Conservation (phyloP, 2,888 invertebrate genomes). For the Philaethria dido region DNA sequence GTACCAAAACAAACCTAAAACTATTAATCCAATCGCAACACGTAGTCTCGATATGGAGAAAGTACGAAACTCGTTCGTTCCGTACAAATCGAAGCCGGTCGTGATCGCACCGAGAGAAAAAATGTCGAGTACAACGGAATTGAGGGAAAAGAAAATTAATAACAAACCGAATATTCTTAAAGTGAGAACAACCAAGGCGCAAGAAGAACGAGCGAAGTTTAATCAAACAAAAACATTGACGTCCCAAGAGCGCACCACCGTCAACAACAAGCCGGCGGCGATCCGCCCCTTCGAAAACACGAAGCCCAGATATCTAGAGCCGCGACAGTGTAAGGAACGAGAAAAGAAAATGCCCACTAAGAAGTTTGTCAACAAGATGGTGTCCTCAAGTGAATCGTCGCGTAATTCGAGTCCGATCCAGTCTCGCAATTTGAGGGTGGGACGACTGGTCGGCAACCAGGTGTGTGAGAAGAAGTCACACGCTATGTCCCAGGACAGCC, state of each 20-base stretch:
- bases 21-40: constrained; percentile 42
- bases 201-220: constrained; percentile 70
- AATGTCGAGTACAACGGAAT: constrained; percentile 49
- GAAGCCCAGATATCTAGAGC: constrained; percentile 86
- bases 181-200: constrained; percentile 73
- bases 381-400: constrained; percentile 87
- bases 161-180: constrained; percentile 52
- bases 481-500: constrained; percentile 78
- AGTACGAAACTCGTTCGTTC: constrained; percentile 67
- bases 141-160: constrained; percentile 51
- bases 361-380: constrained; percentile 72
- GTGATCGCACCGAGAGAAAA: constrained; percentile 48
- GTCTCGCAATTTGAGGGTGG: constrained; percentile 63
- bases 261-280: constrained; percentile 38
- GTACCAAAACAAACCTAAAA: constrained; percentile 43
- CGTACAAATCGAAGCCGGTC: constrained; percentile 61
- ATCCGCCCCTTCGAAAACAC: constrained; percentile 58
- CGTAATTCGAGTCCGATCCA: constrained; percentile 87
- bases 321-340: constrained; percentile 60
- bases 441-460: constrained; percentile 59
- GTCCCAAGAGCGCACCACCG: constrained; percentile 53
- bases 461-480: constrained; percentile 60
- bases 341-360: constrained; percentile 57
- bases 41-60: constrained; percentile 64
- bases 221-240: constrained; percentile 63